Evolutionary conservation across 2,113 vertebrate genomes (phyloP).

Genomic region (Aythya baeri): DNA sequence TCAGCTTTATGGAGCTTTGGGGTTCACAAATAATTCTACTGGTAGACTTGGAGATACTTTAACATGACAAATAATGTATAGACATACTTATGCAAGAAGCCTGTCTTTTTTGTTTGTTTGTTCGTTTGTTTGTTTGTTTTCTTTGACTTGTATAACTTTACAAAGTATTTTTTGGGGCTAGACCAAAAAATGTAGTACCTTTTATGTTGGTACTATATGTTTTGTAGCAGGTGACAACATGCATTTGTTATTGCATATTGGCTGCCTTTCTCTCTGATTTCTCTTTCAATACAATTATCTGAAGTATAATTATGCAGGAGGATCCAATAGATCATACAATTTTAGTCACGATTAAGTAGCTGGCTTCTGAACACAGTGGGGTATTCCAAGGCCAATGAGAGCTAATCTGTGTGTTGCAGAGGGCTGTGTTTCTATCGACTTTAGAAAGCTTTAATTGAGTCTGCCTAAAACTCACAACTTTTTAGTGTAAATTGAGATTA

Average conservation of each 20-base stretch:
- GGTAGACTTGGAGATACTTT: background rate
- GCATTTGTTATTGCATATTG: background rate
- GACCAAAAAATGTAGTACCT: background rate
- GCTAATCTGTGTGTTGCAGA: background rate
- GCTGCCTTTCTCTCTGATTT: background rate
- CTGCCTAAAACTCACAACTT: background rate
- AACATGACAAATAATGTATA: background rate
- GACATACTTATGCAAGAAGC: background rate
- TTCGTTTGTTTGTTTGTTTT: background rate
- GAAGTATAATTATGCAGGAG: background rate
- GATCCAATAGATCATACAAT: background rate
- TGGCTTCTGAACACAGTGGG: background rate
- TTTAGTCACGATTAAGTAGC: background rate
- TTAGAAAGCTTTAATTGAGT: background rate
- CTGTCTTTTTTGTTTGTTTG: background rate
- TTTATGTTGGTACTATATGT: background rate
- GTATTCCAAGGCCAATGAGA: background rate
- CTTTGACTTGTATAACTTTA: background rate
- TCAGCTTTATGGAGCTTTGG: background rate
- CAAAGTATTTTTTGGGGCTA: background rate
- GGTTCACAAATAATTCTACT: background rate
- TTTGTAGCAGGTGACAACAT: background rate
- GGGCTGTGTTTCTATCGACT: background rate
- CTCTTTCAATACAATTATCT: background rate
- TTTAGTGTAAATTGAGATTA: background rate